A percentile compares a stretch with the other conserved stretches of the same genome.
phyloP scores from a whole-genome alignment of 1,140 invertebrate species.

The Carcinoscorpius rotundicauda region DNA sequence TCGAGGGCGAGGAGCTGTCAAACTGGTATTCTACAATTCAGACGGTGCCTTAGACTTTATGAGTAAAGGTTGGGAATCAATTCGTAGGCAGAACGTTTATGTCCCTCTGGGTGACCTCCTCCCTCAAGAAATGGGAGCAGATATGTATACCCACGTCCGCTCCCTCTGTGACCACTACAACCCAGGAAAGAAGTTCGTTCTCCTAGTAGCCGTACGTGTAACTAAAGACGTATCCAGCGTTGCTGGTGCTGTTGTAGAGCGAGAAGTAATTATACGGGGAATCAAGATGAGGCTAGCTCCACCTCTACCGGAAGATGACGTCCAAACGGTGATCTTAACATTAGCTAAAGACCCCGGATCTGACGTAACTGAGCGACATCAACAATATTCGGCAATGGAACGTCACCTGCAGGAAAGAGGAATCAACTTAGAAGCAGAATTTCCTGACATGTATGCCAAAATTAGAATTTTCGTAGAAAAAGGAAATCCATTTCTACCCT shows the following conservation, averaged over 20 bases:
- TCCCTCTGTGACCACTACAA: conserved; percentile 81
- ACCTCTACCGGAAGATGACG: conserved; percentile 19
- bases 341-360: conserved; percentile 14
- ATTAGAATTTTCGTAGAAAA: conserved; percentile 67
- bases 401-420: conserved; percentile 41
- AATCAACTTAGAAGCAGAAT: conserved; percentile 59
- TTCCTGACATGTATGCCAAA: conserved; percentile 66
- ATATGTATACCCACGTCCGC: conserved; percentile 71
- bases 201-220: conserved; percentile 80
- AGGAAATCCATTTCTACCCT: conserved; percentile 66
- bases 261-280: conserved; percentile 69
- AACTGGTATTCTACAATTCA: conserved; percentile 73
- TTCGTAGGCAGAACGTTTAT: conserved; percentile 36
- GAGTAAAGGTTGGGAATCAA: conserved; percentile 18
- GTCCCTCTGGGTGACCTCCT: conserved; percentile 65
- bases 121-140: conserved; percentile 70
- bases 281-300: conserved; percentile 55
- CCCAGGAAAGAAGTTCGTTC: conserved; percentile 66
- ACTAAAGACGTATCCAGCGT: conserved; percentile 70
- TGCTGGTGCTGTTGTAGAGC: conserved; percentile 49
- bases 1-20: conserved; percentile 80
- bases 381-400: conserved; percentile 59
- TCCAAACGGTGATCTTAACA: conserved; percentile 18
- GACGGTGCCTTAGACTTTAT: conserved; percentile 63
- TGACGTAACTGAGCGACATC: conserved; percentile 41